phyloP scores from a whole-genome alignment of 2,113 vertebrate genomes.

The Pygoscelis adeliae region DNA sequence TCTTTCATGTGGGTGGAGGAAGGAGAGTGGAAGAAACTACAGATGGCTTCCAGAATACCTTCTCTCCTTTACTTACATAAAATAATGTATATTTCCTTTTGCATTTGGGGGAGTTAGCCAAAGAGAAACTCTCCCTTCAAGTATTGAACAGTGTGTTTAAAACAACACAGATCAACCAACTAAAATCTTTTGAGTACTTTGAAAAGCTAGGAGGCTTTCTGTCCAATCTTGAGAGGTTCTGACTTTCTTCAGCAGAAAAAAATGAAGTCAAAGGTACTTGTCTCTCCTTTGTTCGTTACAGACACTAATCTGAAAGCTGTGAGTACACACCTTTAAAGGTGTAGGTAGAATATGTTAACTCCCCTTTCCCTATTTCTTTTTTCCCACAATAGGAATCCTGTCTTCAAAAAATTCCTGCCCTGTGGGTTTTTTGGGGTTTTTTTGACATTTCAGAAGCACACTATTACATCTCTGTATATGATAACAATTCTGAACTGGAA shows the following conservation, averaged over 20 bases:
- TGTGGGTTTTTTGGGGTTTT: not conserved
- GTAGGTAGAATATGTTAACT: not conserved
- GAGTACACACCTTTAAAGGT: not conserved
- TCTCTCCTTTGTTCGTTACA: not conserved
- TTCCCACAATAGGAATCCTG: not conserved
- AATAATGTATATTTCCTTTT: not conserved
- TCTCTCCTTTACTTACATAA: not conserved
- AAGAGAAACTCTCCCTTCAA: not conserved
- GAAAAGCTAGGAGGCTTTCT: not conserved
- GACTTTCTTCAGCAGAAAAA: not conserved
- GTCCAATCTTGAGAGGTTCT: not conserved
- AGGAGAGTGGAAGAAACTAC: not conserved
- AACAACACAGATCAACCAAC: not conserved
- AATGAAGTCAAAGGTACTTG: not conserved
- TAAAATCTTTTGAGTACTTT: not conserved
- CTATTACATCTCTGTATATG: not conserved
- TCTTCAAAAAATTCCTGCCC: not conserved
- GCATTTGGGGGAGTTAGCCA: not conserved
- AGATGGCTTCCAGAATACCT: not conserved
- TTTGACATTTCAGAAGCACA: not conserved
- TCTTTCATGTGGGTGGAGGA: not conserved
- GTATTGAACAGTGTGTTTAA: not conserved
- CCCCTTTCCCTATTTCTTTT: not conserved
- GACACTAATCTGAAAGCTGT: not conserved
- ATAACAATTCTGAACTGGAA: constrained; percentile 32